A percentile compares a stretch with the other conserved stretches of the same genome.
These are phyloP conservation scores for Onychostoma macrolepis DNA, from an alignment of 2,113 vertebrate species.

Conservation along the genomic window DNA sequence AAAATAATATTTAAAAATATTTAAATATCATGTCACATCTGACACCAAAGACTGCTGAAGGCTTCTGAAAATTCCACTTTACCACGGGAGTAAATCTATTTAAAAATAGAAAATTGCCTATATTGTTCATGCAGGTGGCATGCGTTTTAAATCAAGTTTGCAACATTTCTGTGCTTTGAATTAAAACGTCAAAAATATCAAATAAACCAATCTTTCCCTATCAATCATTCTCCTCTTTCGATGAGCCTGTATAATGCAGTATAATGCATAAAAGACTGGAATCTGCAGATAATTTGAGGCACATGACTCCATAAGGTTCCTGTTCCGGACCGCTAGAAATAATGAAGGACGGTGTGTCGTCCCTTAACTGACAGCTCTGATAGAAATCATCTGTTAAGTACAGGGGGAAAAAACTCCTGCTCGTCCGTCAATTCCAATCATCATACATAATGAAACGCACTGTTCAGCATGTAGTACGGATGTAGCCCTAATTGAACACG, in stretches of 20 bases:
- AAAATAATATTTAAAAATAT: no score
- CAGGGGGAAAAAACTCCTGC: constrained; percentile 53
- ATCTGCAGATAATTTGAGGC: constrained; percentile 60
- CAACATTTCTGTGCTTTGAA: background rate
- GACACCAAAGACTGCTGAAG: background rate
- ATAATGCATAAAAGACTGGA: constrained; percentile 41
- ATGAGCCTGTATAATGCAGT: constrained; percentile 1
- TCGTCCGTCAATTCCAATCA: constrained; percentile 26
- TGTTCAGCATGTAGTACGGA: constrained; percentile 10
- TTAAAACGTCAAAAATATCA: background rate
- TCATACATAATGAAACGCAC: constrained; percentile 20
- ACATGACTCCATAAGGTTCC: constrained; percentile 58
- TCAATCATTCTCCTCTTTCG: background rate
- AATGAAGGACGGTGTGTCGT: constrained; percentile 63
- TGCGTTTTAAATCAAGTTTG: background rate
- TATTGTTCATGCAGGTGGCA: background rate
- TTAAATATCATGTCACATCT: no score
- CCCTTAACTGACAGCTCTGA: constrained; percentile 63
- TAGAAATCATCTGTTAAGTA: constrained; percentile 66
- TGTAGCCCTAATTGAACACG: constrained; percentile 23
- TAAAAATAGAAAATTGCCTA: no score
- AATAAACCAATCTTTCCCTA: background rate
- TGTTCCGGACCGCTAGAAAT: constrained; percentile 48
- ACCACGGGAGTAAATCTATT: background rate
- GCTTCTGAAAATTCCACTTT: background rate